Conservation (phyloP, 2,113 vertebrate genomes). For the Cebidichthys violaceus region DNA sequence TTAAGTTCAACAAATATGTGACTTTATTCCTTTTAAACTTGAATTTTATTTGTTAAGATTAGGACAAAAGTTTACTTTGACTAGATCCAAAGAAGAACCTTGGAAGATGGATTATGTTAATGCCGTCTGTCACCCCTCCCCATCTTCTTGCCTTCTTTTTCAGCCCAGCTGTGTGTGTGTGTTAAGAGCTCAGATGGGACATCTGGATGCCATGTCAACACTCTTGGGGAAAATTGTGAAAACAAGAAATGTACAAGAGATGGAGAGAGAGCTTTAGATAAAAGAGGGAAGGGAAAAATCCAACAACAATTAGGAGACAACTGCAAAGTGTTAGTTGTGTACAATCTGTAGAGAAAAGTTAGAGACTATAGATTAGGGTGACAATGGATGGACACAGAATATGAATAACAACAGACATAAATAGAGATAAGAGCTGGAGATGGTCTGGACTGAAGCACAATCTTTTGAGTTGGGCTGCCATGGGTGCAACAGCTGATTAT, state of each 20-base stretch:
- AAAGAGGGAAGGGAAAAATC: background rate
- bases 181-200: slow-evolving; percentile 32
- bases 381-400: background rate
- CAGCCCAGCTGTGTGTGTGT: slow-evolving; percentile 6
- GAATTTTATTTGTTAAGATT: background rate
- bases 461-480: slow-evolving; percentile 22
- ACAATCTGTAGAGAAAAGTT: background rate
- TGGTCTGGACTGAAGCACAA: slow-evolving; percentile 28
- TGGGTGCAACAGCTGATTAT: slow-evolving; percentile 64
- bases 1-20: background rate
- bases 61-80: background rate
- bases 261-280: background rate
- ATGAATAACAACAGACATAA: slow-evolving; percentile 19
- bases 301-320: background rate
- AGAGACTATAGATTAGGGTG: slow-evolving; percentile 10
- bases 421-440: slow-evolving; percentile 52
- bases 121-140: background rate
- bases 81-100: background rate
- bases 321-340: background rate
- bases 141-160: background rate
- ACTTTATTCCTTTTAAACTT: background rate
- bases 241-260: slow-evolving; percentile 12
- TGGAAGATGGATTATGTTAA: background rate
- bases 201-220: slow-evolving; percentile 42
- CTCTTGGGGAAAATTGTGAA: background rate